Conservation (phyloP, 1,140 invertebrate species). For the Drosophila sp. region DNA sequence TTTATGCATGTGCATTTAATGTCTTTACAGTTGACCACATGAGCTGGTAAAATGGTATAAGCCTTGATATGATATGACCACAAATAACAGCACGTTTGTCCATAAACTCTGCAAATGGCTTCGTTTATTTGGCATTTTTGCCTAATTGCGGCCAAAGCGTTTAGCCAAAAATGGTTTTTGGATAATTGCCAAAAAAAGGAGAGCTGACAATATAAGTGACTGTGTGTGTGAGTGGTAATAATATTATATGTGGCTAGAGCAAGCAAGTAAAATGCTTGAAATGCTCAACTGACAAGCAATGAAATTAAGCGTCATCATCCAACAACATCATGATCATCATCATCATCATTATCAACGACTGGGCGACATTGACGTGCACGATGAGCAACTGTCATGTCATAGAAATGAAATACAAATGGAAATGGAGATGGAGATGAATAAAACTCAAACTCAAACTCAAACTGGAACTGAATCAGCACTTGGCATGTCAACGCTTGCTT, state of each 20-base stretch:
- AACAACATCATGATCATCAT: conserved; percentile 33
- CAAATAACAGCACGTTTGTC: conserved; percentile 39
- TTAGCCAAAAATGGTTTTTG: conserved; percentile 53
- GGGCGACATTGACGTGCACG: conserved; percentile 49
- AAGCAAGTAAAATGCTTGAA: conserved; percentile 47
- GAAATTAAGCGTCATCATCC: conserved; percentile 66
- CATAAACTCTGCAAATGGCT: conserved; percentile 34
- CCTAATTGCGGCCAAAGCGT: conserved; percentile 57
- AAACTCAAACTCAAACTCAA: no score
- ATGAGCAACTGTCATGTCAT: conserved; percentile 75
- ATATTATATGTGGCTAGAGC: conserved; percentile 37
- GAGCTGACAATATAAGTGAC: background rate
- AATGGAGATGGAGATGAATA: background rate
- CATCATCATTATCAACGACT: conserved; percentile 17
- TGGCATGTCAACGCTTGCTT: conserved; percentile 72
- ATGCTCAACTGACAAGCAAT: conserved; percentile 66
- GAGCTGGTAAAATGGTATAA: background rate
- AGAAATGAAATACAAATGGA: conserved; percentile 2
- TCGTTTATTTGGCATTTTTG: conserved; percentile 28
- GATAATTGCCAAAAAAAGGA: conserved; percentile 47
- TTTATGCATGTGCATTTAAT: conserved; percentile 17
- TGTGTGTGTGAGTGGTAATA: conserved; percentile 49
- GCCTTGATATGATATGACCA: conserved; percentile 7
- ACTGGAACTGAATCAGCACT: conserved; percentile 36
- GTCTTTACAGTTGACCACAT: conserved; percentile 5